Evolutionary conservation across 92 coral and sea anemone genomes (phyloP).

Genomic region (Desmophyllum pertusum): DNA sequence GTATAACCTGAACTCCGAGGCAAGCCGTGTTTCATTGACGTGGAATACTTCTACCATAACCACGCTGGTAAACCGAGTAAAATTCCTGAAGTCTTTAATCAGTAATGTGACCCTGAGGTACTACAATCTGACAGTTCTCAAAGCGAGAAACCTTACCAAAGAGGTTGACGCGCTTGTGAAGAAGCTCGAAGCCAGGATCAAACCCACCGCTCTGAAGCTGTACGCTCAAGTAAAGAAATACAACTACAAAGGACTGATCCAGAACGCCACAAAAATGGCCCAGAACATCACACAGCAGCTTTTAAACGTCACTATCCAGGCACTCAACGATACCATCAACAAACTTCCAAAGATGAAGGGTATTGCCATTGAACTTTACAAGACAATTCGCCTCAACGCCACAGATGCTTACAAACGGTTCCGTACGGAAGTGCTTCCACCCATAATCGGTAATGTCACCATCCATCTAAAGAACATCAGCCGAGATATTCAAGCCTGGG

Average conservation of each 20-base stretch:
- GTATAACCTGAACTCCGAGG: conserved; percentile 73
- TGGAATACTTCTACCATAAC: conserved; percentile 81
- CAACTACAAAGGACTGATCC: conserved; percentile 68
- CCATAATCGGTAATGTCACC: conserved; percentile 41
- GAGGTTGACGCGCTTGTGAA: conserved; percentile 62
- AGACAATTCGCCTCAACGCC: conserved; percentile 26
- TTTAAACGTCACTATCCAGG: conserved; percentile 51
- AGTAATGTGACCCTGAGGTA: conserved; percentile 59
- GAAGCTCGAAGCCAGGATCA: conserved; percentile 70
- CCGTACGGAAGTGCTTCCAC: conserved; percentile 36
- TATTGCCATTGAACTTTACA: conserved; percentile 41
- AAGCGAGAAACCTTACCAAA: conserved; percentile 67
- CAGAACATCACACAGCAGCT: conserved; percentile 57
- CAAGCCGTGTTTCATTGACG: conserved; percentile 78
- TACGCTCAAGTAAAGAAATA: conserved; percentile 61
- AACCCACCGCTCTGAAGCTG: conserved; percentile 67
- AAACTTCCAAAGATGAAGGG: conserved; percentile 67
- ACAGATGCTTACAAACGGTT: conserved; percentile 19
- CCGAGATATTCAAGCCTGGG: conserved; percentile 77
- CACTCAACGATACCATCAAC: conserved; percentile 53
- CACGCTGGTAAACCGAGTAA: conserved; percentile 46
- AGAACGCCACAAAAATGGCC: conserved; percentile 60
- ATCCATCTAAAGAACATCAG: conserved; percentile 65
- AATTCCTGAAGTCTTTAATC: conserved; percentile 59
- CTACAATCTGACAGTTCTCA: conserved; percentile 69